Percentiles rank a stretch among this genome's conserved stretches.
Conservation (phyloP, 2,113 vertebrate species). For the Pelodiscus sinensis region DNA sequence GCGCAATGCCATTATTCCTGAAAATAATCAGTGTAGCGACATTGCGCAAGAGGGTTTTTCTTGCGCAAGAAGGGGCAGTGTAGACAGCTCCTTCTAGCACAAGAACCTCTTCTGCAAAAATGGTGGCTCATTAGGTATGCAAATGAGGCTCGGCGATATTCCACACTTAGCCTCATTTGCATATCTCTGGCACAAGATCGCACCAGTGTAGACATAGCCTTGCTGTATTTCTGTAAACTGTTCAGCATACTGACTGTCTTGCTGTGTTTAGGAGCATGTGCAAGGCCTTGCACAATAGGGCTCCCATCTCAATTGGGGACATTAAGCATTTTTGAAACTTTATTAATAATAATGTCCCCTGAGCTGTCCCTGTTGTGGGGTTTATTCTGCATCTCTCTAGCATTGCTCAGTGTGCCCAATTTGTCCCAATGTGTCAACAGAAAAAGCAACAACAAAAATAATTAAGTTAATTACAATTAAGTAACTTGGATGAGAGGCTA, state of each 20-base stretch:
- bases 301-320: background rate
- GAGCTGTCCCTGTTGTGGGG: background rate
- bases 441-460: background rate
- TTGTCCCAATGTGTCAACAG: background rate
- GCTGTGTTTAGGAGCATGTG: background rate
- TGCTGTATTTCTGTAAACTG: background rate
- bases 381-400: background rate
- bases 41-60: too few species aligned
- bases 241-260: background rate
- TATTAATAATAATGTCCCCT: background rate
- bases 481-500: background rate
- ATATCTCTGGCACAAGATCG: too few species aligned
- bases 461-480: background rate
- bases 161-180: too few species aligned
- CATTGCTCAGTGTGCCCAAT: background rate
- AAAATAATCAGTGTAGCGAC: too few species aligned
- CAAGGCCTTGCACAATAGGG: background rate
- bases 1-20: too few species aligned
- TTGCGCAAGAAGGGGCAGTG: too few species aligned
- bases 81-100: too few species aligned
- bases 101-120: too few species aligned
- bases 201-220: too few species aligned
- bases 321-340: background rate
- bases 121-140: too few species aligned
- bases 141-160: too few species aligned